Base-by-base conservation (phyloP, 2,113 vertebrate species). In the Talpa occidentalis region DNA sequence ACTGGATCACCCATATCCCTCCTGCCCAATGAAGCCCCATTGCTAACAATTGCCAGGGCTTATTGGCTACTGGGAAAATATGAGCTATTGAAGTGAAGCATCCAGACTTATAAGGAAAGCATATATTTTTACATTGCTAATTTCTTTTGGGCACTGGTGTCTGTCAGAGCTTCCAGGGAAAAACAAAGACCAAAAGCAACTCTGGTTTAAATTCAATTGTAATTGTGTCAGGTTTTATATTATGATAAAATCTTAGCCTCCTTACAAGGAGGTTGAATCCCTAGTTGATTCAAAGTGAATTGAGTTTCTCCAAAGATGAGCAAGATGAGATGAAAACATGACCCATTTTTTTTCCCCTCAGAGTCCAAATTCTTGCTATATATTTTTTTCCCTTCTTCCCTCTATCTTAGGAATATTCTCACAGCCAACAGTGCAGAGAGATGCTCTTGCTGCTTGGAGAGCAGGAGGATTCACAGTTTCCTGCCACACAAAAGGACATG, bases 221-320 rank as follows among this genome's bases (percentile, higher is more conserved):
- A 92, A 85, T 73, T 83, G 30, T 95, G 70, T 96, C 78, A 62
- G 78, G n/a, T 92, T 95, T 97, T 94, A 91, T 85, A 86, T 95
- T 95, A 94, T 54, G 93, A 78, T 95, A 94, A 93, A 94, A 96
- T 67, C 47, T 67, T 56, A 88, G 74, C 60, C 69, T 95, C 74
- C 76, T 95, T 95, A 87, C 47, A 90, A 87, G 79, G 85, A 95
- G 35, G 78, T 94, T 86, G 96, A 95, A 93, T 94, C 88, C 73
- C 92, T 77, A 35, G 73, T 92, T 95, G 95, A 91, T 60, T 88
- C 22, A 47, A 54, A 96, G 56, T 64, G 89, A 94, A 95, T 95
- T 95, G 92, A 85, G 42, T 88, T 90, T 88, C 84, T 90, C 77
- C n/a, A 73, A 88, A 90, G 66, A 96, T 90, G 88, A 94, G 67